Evolutionary conservation across 2,797 vertebrate species (phyloP).

Genomic region (Onychomys arenicola): DNA sequence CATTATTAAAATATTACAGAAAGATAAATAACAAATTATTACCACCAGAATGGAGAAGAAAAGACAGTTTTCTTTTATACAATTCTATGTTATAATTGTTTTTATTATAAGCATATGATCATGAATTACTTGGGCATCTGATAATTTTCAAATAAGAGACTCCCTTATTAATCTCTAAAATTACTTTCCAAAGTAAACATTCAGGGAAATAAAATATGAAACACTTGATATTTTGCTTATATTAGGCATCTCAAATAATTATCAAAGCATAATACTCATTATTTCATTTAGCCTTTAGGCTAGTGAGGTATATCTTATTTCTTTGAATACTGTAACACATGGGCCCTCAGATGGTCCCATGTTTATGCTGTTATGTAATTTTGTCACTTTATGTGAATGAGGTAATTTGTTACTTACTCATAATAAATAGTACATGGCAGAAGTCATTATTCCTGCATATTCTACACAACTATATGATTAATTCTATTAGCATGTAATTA

Average conservation of each 20-base stretch:
- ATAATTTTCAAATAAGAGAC: conserved; percentile 15
- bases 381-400: background rate
- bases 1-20: conserved; percentile 31
- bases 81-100: conserved; percentile 2
- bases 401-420: background rate
- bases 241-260: conserved; percentile 52
- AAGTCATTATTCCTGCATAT: background rate
- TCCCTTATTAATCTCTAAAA: conserved; percentile 32
- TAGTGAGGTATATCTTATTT: conserved; percentile 52
- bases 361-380: background rate
- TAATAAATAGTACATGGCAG: conserved; percentile 28
- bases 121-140: background rate
- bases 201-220: conserved; percentile 8
- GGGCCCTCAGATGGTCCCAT: background rate
- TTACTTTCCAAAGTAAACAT: conserved; percentile 11
- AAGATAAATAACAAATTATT: background rate
- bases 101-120: conserved; percentile 42
- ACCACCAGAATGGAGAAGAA: background rate
- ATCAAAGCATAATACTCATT: background rate
- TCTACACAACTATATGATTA: background rate
- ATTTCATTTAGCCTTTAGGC: background rate
- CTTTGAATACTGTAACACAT: background rate
- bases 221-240: conserved; percentile 4
- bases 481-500: background rate
- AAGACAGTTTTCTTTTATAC: background rate